Evolutionary conservation across 1,140 invertebrate genomes (phyloP), one percentile per base, ranked within the genome.

Genomic region (Panulirus ornatus): DNA sequence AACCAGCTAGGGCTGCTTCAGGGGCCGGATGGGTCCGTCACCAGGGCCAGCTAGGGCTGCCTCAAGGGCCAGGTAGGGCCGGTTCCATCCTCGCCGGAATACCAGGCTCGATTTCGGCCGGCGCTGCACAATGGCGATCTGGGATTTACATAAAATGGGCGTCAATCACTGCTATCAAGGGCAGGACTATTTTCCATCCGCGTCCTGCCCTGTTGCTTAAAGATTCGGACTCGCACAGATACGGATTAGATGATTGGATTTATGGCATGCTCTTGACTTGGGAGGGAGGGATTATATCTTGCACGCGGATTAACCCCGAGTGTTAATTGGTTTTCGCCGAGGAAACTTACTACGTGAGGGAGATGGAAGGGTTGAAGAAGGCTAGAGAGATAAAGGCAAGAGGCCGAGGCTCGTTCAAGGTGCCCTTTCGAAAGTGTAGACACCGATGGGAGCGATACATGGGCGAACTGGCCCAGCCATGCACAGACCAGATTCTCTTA

Each of bases 151-250:
- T 85, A 85, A 85, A 85, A 75, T 51, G 30, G 63, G 83, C 83
- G 83, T 85, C 83, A 71, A 85, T 85, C 83, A 85, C 83, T 71
- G 71, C 40, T 85, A 85, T 85, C 83, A 85, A 51, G 83, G 70
- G 70, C 83, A 73, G 83, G 83, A 30, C 38, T 30, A 36, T 85
- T 75, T 75, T 85, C 70, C 83, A 51, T 16, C 27, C 38, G 27
- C 30, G 22, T 85, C 83, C 11, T 14, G 3, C 83, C 66, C 51
- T 51, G 83, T 75, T 85, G 70, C 83, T 75, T 75, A 71, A 85
- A 85, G 83, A 44, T 75, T 75, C 83, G 83, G 66, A 34, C 83
- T 85, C n/a, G 27, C 40, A 8, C 44, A 73, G 44, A 54, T 30
- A 40, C 71, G 82, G 70, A 75, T 85, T 73, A 51, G 40, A 11